Evolutionary conservation across 1,140 invertebrate genomes (phyloP), one percentile per base, ranked within the genome.

Genomic region (Lordiphosa clarofinis): DNA sequence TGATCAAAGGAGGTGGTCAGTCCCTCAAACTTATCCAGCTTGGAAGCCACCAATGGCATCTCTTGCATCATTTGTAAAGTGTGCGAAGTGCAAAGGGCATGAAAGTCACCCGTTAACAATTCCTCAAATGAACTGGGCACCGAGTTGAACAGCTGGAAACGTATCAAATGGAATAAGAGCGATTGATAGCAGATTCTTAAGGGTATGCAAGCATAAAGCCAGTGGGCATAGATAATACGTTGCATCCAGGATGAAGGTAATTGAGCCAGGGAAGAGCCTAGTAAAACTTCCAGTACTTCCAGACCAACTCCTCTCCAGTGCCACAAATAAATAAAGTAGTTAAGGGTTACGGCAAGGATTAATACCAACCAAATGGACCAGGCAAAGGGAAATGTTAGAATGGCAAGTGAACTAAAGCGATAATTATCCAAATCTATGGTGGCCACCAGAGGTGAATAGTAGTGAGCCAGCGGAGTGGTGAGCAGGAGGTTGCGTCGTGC

Each of bases 101-200:
- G 44, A 35, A 73, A 86, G 0, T 75, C 58, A 13, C 42, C 35
- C 1, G 8, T 39, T 33, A 73, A 15, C 15, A 86, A 44, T 10
- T 87, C 15, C 2, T 76, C 65, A 48, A 86, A 56, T 6, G 65
- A 62, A 0, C 4, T 21, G 1, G 81, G 73, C 4, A 66, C 36
- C 1, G 54, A 38, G 2, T 11, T 56, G 15, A 63, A 65, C 43
- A 86, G 9, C 42, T 86, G 81, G 21, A 66, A 9, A 1, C 82
- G 58, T 11, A 86, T 76, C 6, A 87, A 58, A 4, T 87, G 79
- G 36, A 79, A 87, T 9, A 87, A 56, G 13, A 87, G 56, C 2
- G 78, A 78, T 8, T 87, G 76, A 37, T 87, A 87, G 46, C 24
- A 59, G 6, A 87, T 58, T 3, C 84, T 48, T 33, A 87, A 38